phyloP scores from a whole-genome alignment of 37 sponge, comb jelly and placozoan species.

The Chondrosia reniformis region DNA sequence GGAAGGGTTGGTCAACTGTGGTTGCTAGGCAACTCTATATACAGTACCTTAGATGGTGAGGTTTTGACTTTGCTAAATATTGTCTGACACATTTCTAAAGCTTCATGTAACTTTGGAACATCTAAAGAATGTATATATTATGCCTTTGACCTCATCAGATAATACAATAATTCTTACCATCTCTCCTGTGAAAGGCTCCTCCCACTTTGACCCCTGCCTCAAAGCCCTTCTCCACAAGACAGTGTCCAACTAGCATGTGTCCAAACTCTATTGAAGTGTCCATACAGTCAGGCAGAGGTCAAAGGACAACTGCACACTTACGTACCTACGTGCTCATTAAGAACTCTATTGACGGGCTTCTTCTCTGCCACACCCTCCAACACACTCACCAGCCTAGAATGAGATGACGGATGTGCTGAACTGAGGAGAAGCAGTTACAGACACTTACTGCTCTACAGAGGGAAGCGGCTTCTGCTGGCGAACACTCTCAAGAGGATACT shows the following conservation, averaged over 20 bases:
- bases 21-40: neutral
- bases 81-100: conserved; percentile 44
- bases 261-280: conserved; percentile 69
- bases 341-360: conserved; percentile 57
- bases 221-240: conserved; percentile 69
- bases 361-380: conserved; percentile 46
- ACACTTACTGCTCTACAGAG: conserved; percentile 49
- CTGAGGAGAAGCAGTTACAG: neutral
- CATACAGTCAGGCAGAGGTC: neutral
- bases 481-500: conserved; percentile 60
- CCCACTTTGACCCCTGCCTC: conserved; percentile 66
- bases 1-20: too few relatives aligned
- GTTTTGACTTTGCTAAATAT: conserved; percentile 40
- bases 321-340: conserved; percentile 88
- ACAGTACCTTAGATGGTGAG: conserved; percentile 40
- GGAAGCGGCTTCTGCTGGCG: conserved; percentile 55
- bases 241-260: conserved; percentile 73
- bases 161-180: conserved; percentile 31
- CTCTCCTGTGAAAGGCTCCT: conserved; percentile 42
- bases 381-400: conserved; percentile 35
- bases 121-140: conserved; percentile 28
- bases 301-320: neutral
- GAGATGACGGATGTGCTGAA: too few relatives aligned
- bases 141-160: neutral
- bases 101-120: conserved; percentile 35